phyloP scores from a whole-genome alignment of 2,797 vertebrate species.

The Coracias cyanogaster region DNA sequence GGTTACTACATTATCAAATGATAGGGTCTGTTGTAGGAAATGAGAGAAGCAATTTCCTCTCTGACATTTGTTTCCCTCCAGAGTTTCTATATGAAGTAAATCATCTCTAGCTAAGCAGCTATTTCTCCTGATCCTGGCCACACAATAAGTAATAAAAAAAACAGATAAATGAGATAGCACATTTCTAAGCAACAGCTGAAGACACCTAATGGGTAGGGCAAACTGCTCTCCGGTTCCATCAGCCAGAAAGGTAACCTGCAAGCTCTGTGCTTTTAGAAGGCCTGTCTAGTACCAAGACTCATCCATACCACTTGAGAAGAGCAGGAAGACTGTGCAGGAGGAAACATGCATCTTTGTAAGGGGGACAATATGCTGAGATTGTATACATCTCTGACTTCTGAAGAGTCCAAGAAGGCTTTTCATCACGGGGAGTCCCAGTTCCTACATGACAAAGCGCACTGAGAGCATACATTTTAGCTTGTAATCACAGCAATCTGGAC shows the following conservation, averaged over 20 bases:
- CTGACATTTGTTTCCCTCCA: not conserved
- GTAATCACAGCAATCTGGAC: not conserved
- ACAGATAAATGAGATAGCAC: not conserved
- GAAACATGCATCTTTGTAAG: not conserved
- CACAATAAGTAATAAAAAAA: not conserved
- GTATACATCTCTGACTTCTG: not conserved
- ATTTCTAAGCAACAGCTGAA: not conserved
- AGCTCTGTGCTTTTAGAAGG: not conserved
- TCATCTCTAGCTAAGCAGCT: not conserved
- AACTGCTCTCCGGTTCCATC: not conserved
- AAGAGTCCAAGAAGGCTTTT: not conserved
- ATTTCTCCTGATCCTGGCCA: not conserved
- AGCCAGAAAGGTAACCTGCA: not conserved
- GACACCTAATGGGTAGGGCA: not conserved
- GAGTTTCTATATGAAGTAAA: not conserved
- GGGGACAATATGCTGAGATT: not conserved
- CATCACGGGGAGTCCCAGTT: not conserved
- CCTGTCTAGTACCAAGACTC: not conserved
- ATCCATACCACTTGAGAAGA: not conserved
- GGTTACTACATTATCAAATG: not conserved
- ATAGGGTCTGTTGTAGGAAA: not conserved
- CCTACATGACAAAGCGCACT: not conserved
- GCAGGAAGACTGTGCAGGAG: not conserved
- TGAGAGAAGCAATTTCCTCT: not conserved
- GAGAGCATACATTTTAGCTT: not conserved